These are phyloP conservation scores for Entomobrya multifasciata DNA, from an alignment of 2,888 invertebrate species.

Conservation along the genomic window DNA sequence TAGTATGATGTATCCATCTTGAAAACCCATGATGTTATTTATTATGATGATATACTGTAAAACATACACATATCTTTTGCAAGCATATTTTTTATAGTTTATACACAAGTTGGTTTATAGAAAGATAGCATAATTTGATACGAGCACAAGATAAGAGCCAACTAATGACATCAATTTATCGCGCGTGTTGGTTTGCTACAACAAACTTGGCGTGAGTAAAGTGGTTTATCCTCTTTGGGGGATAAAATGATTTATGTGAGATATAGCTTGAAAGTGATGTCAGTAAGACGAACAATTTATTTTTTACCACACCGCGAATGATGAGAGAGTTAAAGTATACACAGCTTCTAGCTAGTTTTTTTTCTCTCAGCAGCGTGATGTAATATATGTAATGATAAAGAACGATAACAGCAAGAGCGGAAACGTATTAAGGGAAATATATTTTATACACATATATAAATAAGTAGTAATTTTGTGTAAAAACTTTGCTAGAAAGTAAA, in stretches of 20 bases:
- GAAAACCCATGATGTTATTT: too few species aligned
- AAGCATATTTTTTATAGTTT: too few species aligned
- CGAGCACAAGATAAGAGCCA: slow-evolving; percentile 35
- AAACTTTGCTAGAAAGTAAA: slow-evolving; percentile 12
- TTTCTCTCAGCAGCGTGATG: too few species aligned
- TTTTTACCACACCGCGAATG: not conserved
- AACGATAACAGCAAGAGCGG: too few species aligned
- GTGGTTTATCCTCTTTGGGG: too few species aligned
- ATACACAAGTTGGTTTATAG: slow-evolving; percentile 31
- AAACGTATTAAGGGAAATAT: not conserved
- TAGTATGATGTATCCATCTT: not conserved
- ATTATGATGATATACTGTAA: not conserved
- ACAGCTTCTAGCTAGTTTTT: too few species aligned
- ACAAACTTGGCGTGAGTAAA: too few species aligned
- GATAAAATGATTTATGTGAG: slow-evolving; percentile 48
- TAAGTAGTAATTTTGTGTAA: slow-evolving; percentile 26
- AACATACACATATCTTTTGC: too few species aligned
- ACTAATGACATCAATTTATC: slow-evolving; percentile 52
- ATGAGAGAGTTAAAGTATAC: too few species aligned
- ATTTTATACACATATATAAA: not conserved
- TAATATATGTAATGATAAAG: too few species aligned
- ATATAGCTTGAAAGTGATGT: slow-evolving; percentile 40
- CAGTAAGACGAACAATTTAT: not conserved
- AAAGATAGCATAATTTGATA: slow-evolving; percentile 21
- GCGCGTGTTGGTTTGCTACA: not conserved